phyloP scores from a whole-genome alignment of 1,140 invertebrate species.

The Hesperophylax magnus region DNA sequence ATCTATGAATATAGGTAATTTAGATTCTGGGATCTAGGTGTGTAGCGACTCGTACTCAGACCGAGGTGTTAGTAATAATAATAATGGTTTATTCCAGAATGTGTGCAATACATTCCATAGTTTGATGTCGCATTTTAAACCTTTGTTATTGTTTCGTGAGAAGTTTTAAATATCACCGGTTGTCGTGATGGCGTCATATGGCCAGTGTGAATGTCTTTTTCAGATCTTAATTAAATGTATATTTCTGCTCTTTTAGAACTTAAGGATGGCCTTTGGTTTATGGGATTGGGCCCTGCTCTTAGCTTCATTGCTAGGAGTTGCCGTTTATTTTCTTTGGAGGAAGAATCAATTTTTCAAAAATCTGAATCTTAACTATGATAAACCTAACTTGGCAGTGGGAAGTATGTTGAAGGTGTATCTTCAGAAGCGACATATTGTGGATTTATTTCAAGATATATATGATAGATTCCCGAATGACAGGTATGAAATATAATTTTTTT shows the following conservation, averaged over 20 bases:
- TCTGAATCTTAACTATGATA: slow-evolving; percentile 1
- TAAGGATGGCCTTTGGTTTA: slow-evolving; percentile 1
- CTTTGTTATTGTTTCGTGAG: too few species aligned
- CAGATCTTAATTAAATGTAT: too few species aligned
- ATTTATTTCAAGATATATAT: slow-evolving; percentile 1
- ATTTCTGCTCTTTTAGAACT: background rate
- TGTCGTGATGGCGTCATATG: too few species aligned
- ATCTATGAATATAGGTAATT: too few species aligned
- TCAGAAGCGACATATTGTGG: background rate
- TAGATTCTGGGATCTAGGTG: too few species aligned
- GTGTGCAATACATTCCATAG: too few species aligned
- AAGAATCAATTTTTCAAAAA: slow-evolving; percentile 23
- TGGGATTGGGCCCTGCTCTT: background rate
- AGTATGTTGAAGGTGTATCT: background rate
- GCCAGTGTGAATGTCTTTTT: too few species aligned
- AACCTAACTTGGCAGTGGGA: background rate
- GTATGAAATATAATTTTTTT: background rate
- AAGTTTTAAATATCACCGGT: too few species aligned
- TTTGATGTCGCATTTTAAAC: too few species aligned
- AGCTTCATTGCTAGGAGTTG: background rate
- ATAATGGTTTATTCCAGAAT: too few species aligned
- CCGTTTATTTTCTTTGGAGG: background rate
- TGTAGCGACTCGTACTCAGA: too few species aligned
- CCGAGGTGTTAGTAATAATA: too few species aligned
- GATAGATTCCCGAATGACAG: slow-evolving; percentile 11